Conservation (phyloP, 2,797 vertebrate species). For the Anguilla pacifica region DNA sequence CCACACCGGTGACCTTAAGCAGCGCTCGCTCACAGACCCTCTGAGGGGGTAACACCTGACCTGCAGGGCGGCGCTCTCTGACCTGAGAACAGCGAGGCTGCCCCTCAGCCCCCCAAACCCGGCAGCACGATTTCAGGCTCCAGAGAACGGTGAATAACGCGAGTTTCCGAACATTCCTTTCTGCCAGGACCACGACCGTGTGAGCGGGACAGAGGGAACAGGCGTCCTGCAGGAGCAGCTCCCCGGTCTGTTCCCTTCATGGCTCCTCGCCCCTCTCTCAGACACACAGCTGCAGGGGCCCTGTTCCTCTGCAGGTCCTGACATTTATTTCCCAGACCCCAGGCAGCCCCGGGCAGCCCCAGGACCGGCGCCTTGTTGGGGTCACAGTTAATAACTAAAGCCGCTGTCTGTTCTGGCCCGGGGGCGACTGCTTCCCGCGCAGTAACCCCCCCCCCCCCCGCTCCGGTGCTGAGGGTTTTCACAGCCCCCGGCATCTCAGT, state of each 20-base stretch:
- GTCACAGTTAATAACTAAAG: conserved; percentile 78
- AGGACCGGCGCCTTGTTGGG: conserved; percentile 51
- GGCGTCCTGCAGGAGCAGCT: no score
- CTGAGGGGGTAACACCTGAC: conserved; percentile 57
- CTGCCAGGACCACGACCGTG: no score
- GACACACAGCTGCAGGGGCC: neutral
- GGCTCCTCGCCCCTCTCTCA: neutral
- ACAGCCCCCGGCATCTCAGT: neutral
- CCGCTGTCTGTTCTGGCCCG: conserved; percentile 70
- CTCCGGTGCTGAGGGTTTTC: neutral
- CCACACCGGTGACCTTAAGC: neutral
- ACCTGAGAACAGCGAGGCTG: conserved; percentile 53
- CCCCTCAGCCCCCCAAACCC: conserved; percentile 25
- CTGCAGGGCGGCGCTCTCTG: conserved; percentile 45
- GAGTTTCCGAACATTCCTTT: no score
- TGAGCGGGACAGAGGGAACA: no score
- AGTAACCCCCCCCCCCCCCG: neutral
- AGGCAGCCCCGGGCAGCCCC: conserved; percentile 47
- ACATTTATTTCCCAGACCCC: conserved; percentile 55
- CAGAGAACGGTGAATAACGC: conserved; percentile 41
- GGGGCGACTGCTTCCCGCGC: conserved; percentile 12
- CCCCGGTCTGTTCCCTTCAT: no score
- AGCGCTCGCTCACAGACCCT: conserved; percentile 39
- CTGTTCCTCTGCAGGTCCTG: conserved; percentile 20
- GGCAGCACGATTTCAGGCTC: conserved; percentile 22